Evolutionary conservation across 2,888 invertebrate genomes (phyloP).

Genomic region (Andrena chrysosceles): DNA sequence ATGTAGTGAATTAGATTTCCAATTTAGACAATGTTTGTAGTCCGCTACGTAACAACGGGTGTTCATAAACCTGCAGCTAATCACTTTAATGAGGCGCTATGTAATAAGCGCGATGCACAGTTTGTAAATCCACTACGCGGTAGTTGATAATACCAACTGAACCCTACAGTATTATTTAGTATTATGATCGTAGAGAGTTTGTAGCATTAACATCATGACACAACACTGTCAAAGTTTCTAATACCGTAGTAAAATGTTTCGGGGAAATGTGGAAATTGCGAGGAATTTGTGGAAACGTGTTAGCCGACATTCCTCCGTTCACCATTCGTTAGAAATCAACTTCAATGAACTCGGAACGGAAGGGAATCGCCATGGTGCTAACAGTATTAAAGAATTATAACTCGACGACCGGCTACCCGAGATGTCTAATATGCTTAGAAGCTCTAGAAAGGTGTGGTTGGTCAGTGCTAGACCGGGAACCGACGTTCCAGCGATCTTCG

Average conservation of each 20-base stretch:
- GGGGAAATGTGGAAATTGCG: slow-evolving; percentile 13
- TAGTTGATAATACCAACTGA: neutral
- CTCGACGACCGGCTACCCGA: slow-evolving; percentile 60
- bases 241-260: neutral
- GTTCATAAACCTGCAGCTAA: neutral
- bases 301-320: neutral
- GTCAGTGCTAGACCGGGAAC: slow-evolving; percentile 43
- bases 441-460: slow-evolving; percentile 77
- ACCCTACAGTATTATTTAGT: neutral
- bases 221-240: too few species aligned
- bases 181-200: too few species aligned
- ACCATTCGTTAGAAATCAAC: slow-evolving; percentile 29
- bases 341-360: slow-evolving; percentile 64
- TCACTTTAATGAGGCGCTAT: neutral
- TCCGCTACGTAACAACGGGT: neutral
- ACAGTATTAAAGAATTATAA: slow-evolving; percentile 79
- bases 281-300: neutral
- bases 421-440: slow-evolving; percentile 81
- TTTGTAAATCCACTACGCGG: neutral
- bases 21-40: neutral
- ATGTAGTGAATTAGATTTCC: neutral
- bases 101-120: neutral
- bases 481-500: slow-evolving; percentile 18
- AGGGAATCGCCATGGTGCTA: slow-evolving; percentile 70
- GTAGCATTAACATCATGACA: too few species aligned